Evolutionary conservation across 1,140 invertebrate species (phyloP).

Genomic region (Tetramorium simillimum): DNA sequence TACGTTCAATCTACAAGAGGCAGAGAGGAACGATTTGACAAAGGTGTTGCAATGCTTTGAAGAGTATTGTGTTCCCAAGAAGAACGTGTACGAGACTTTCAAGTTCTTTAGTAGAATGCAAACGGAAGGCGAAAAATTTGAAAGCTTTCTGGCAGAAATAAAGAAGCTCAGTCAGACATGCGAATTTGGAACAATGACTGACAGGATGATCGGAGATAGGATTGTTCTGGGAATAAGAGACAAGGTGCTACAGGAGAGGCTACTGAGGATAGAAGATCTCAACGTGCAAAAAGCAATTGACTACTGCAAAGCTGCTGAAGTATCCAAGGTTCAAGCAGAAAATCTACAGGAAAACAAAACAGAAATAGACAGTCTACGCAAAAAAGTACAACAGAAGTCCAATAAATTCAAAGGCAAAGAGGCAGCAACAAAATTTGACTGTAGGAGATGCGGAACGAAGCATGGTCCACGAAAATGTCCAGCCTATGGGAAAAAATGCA

Average conservation of each 20-base stretch:
- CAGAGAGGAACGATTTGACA: too few species aligned
- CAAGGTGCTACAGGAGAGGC: not conserved
- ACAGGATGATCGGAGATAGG: not conserved
- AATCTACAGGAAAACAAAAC: not conserved
- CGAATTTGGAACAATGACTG: not conserved
- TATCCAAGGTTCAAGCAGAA: not conserved
- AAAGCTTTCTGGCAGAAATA: not conserved
- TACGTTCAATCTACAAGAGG: too few species aligned
- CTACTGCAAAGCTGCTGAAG: not conserved
- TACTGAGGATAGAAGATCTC: not conserved
- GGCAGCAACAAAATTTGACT: not conserved
- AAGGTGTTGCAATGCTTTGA: too few species aligned
- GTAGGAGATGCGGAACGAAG: not conserved
- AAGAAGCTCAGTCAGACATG: not conserved
- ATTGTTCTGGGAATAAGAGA: not conserved
- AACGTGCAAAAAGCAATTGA: slow-evolving; percentile 2
- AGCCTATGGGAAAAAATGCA: not conserved
- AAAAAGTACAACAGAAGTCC: not conserved
- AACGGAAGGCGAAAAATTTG: not conserved
- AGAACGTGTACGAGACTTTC: not conserved
- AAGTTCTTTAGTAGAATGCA: not conserved
- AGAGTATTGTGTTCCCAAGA: not conserved
- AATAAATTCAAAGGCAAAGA: not conserved
- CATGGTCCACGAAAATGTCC: not conserved
- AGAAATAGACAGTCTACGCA: not conserved